Evolutionary conservation across 2,113 vertebrate genomes (phyloP).

Genomic region (Nycticryphes semicollaris): DNA sequence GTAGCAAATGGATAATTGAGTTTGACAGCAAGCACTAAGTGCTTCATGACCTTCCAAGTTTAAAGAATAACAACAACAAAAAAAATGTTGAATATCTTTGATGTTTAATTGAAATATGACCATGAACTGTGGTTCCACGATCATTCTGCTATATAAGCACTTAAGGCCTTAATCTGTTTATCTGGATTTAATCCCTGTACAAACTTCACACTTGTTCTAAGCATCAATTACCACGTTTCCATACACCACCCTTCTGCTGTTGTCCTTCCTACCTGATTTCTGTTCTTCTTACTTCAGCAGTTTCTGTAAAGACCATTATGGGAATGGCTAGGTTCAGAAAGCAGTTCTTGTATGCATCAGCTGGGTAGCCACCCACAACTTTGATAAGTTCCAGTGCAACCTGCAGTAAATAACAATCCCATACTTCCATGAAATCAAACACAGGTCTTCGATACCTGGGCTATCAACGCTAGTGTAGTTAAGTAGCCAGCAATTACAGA

Average conservation of each 20-base stretch:
- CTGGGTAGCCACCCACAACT: conserved; percentile 84
- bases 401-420: conserved; percentile 68
- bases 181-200: neutral
- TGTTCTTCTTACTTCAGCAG: conserved; percentile 87
- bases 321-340: conserved; percentile 98
- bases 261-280: conserved; percentile 85
- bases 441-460: neutral
- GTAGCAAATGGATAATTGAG: neutral
- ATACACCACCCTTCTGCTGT: neutral
- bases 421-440: neutral
- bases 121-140: neutral
- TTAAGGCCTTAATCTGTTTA: neutral
- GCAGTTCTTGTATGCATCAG: conserved; percentile 94
- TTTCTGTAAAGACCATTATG: conserved; percentile 91
- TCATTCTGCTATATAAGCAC: neutral
- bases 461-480: neutral
- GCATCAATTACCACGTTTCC: neutral
- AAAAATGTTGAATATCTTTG: neutral
- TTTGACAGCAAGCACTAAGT: neutral
- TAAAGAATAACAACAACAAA: neutral
- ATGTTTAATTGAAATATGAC: neutral
- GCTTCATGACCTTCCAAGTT: neutral
- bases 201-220: neutral
- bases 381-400: conserved; percentile 95
- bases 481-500: neutral